phyloP scores from a whole-genome alignment of 1,140 invertebrate species.

The Portunus trituberculatus region DNA sequence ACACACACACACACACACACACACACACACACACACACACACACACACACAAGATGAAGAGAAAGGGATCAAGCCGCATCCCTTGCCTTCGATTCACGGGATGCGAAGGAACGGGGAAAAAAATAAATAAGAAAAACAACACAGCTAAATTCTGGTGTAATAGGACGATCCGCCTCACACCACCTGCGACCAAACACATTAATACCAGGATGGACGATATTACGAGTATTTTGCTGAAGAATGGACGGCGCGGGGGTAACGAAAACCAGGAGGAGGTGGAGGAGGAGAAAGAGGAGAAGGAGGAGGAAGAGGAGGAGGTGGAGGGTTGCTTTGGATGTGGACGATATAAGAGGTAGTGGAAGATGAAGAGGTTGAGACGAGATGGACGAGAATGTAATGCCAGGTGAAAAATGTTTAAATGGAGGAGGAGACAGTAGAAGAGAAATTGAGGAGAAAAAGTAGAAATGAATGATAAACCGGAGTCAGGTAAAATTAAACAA shows the following conservation, averaged over 20 bases:
- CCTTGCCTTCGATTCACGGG: neutral
- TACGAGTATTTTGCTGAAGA: neutral
- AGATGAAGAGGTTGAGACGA: neutral
- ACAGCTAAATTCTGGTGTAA: neutral
- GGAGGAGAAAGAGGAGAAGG: neutral
- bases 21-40: slow-evolving; percentile 20
- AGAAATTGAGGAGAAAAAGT: neutral
- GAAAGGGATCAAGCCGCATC: neutral
- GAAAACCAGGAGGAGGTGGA: neutral
- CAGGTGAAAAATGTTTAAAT: neutral
- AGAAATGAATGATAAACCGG: neutral
- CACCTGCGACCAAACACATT: neutral
- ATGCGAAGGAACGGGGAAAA: neutral
- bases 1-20: slow-evolving; percentile 20
- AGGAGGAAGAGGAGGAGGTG: neutral
- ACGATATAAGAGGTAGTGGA: neutral
- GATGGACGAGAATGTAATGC: neutral
- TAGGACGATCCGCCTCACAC: neutral
- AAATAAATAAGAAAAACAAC: neutral
- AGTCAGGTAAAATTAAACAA: neutral
- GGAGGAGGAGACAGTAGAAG: neutral
- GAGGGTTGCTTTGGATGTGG: neutral
- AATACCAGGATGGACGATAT: neutral
- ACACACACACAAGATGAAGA: slow-evolving; percentile 3
- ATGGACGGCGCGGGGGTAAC: neutral